A percentile compares a stretch with the other conserved stretches of the same genome.
These are phyloP conservation scores for Lingula anatina DNA, from an alignment of 2,888 invertebrate species.

Conservation along the genomic window DNA sequence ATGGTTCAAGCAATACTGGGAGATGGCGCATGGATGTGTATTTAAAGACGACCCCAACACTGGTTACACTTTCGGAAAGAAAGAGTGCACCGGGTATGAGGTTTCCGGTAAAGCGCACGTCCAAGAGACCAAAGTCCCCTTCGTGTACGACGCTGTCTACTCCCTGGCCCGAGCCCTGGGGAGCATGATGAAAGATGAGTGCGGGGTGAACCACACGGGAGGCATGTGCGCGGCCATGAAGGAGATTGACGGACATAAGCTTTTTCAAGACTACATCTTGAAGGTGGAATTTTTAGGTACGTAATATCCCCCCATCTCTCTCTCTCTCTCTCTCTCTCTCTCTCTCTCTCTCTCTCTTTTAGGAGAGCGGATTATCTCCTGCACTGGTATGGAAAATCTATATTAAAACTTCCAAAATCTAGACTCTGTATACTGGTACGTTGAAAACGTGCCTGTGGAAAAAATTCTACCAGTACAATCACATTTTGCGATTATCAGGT, in stretches of 20 bases:
- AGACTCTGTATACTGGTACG: not conserved
- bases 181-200: constrained; percentile 59
- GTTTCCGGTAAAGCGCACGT: constrained; percentile 56
- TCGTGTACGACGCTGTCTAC: constrained; percentile 69
- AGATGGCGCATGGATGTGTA: constrained; percentile 64
- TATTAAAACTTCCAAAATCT: not conserved
- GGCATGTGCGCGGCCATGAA: constrained; percentile 61
- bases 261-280: constrained; percentile 67
- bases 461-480: too few species aligned
- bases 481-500: too few species aligned
- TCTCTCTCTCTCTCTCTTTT: constrained; percentile 5
- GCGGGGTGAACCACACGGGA: too few species aligned
- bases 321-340: constrained; percentile 5
- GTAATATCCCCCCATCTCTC: constrained; percentile 18
- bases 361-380: too few species aligned
- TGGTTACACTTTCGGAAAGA: constrained; percentile 28
- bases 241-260: constrained; percentile 63
- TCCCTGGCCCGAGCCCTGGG: constrained; percentile 66
- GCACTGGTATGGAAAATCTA: too few species aligned
- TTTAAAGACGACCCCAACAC: constrained; percentile 20
- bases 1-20: constrained; percentile 87
- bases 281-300: constrained; percentile 70
- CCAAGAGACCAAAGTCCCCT: constrained; percentile 59
- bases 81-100: constrained; percentile 72
- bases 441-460: not conserved